Percentiles rank a stretch among this genome's conserved stretches.
Evolutionary conservation across 2,113 vertebrate genomes (phyloP).

Genomic region (Buteo buteo): DNA sequence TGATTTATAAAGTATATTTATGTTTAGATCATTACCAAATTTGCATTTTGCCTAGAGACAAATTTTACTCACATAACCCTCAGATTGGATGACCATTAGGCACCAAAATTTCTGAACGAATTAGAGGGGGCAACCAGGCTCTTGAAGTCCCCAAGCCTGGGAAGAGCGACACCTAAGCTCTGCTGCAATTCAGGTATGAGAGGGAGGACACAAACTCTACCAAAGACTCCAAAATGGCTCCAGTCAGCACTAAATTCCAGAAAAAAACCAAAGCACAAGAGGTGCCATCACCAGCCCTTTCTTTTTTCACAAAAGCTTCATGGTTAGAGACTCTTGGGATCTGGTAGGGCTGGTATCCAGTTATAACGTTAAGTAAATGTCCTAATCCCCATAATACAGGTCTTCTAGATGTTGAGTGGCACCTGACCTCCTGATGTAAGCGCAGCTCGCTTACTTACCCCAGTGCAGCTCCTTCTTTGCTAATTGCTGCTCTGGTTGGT

Average conservation of each 20-base stretch:
- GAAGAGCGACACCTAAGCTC: background rate
- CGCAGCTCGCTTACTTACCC: background rate
- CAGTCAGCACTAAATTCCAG: rapidly evolving
- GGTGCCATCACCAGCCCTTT: background rate
- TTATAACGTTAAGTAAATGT: background rate
- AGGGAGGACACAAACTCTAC: background rate
- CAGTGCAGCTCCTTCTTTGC: background rate
- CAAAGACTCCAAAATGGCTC: background rate
- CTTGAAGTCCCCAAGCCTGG: background rate
- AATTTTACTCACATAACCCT: background rate
- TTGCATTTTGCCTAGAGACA: background rate
- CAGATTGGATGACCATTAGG: background rate
- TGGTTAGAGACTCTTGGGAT: background rate
- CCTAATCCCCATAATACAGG: background rate
- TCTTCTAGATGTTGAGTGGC: background rate
- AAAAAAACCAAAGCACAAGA: background rate
- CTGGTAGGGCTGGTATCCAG: background rate
- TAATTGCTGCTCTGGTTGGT: background rate
- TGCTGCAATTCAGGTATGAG: background rate
- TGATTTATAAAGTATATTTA: background rate
- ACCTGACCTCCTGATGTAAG: background rate
- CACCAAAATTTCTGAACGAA: background rate
- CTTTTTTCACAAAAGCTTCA: background rate
- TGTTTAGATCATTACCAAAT: background rate
- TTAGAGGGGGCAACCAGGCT: background rate